Conservation (phyloP, 2,888 invertebrate species). For the Emmelina monodactyla region DNA sequence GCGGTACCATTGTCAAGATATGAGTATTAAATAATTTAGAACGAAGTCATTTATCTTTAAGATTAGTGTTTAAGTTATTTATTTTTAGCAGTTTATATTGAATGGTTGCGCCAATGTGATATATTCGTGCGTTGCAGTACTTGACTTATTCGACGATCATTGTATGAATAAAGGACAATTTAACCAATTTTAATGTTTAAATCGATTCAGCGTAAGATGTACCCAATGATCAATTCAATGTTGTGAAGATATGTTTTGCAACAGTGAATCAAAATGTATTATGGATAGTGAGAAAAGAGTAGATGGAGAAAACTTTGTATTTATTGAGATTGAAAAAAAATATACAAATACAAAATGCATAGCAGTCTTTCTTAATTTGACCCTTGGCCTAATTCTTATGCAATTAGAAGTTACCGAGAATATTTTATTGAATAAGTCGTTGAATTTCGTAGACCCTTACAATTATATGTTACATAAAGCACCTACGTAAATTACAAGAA, state of each 20-base stretch:
- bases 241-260: conserved; percentile 50
- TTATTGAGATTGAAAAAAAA: conserved; percentile 44
- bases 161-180: no score
- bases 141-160: no score
- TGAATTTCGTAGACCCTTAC: no score
- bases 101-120: conserved; percentile 4
- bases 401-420: no score
- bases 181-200: no score
- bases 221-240: conserved; percentile 37
- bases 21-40: conserved; percentile 20
- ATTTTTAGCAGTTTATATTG: conserved; percentile 23
- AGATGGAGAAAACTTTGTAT: conserved; percentile 23
- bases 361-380: no score
- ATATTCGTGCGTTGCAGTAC: background rate
- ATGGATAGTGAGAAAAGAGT: conserved; percentile 16
- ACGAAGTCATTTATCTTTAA: conserved; percentile 46
- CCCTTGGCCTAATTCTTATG: no score
- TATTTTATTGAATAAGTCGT: no score
- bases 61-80: conserved; percentile 43
- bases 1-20: background rate
- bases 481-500: no score
- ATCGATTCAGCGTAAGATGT: no score
- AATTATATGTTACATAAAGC: no score
- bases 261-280: conserved; percentile 33
- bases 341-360: conserved; percentile 22